Percentiles rank a stretch among this genome's conserved stretches.
Conservation (phyloP, 2,888 invertebrate genomes). For the Gisinianus flammeolus region DNA sequence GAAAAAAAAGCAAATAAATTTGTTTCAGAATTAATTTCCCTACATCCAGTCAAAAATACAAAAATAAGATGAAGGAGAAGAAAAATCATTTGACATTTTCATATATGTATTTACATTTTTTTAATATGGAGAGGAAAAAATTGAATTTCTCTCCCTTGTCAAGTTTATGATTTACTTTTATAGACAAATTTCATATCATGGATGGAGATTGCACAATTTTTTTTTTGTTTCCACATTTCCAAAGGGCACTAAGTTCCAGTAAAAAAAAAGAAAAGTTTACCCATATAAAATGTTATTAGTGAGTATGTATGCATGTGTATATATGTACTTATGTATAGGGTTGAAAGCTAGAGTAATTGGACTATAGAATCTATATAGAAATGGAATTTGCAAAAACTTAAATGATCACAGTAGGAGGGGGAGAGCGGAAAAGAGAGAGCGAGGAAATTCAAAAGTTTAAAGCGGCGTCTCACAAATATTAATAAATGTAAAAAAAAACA, state of each 20-base stretch:
- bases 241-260: too few relatives aligned
- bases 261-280: too few relatives aligned
- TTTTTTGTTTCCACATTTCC: too few relatives aligned
- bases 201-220: too few relatives aligned
- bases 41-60: neutral
- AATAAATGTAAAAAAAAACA: constrained; percentile 19
- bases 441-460: constrained; percentile 9
- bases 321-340: neutral
- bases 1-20: neutral
- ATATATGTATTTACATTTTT: too few relatives aligned
- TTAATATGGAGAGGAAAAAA: too few relatives aligned
- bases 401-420: neutral
- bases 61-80: neutral
- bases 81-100: too few relatives aligned
- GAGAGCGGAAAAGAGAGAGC: neutral
- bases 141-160: too few relatives aligned
- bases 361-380: neutral
- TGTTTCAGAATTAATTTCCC: neutral
- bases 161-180: too few relatives aligned
- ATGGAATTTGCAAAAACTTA: too few relatives aligned
- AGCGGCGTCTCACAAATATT: constrained; percentile 10
- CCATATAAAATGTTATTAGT: too few relatives aligned
- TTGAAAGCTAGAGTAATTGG: neutral
- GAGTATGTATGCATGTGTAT: neutral
- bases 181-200: too few relatives aligned